Evolutionary conservation across 2,888 invertebrate species (phyloP), one percentile per base, ranked within the genome.

Genomic region (Pristionchus japonicus): DNA sequence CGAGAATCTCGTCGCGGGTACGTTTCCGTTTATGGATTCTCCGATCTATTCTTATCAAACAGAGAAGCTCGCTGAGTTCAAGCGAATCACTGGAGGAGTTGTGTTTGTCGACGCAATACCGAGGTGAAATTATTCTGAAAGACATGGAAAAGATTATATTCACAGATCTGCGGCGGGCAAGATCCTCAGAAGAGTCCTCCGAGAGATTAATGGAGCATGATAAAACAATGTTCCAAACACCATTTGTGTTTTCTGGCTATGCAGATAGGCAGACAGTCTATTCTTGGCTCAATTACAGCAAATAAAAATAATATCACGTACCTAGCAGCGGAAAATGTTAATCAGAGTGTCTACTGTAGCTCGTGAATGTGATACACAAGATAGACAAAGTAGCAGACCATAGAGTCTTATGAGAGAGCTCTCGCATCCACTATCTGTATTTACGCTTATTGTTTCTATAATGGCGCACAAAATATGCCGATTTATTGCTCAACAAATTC

Each of bases 11-110:
- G 77, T 77, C 6, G 43, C 43, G 3, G 77, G 77, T 77, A n/a
- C 1, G 43, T 31, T 67, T 17, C 67, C 34, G n/a, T 57, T 57
- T 57, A 2, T 37, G 70, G 3, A 23, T 34, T 70, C n/a, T n/a
- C 43, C 43, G 11, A 70, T 47, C 43, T 13, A n/a, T n/a, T n/a
- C n/a, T n/a, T n/a, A n/a, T n/a, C n/a, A n/a, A n/a, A n/a, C 47
- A 77, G 77, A 77, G 27, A 77, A 77, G 47, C 43, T 77, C 13
- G 77, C 77, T 27, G 77, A 77, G n/a, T 77, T 77, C 77, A 77
- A 77, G 77, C n/a, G 34, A 9, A 77, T 77, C 27, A 77, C 77
- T 11, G 77, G 77, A 43, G 77, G 77, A 23, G 77, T 77, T 43
- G 43, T 77, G 0, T 77, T 77, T 17, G 77, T 77, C 15, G 43